Evolutionary conservation across 1,140 invertebrate genomes (phyloP), one percentile per base, ranked within the genome.

Genomic region (Brachionus rubens): DNA sequence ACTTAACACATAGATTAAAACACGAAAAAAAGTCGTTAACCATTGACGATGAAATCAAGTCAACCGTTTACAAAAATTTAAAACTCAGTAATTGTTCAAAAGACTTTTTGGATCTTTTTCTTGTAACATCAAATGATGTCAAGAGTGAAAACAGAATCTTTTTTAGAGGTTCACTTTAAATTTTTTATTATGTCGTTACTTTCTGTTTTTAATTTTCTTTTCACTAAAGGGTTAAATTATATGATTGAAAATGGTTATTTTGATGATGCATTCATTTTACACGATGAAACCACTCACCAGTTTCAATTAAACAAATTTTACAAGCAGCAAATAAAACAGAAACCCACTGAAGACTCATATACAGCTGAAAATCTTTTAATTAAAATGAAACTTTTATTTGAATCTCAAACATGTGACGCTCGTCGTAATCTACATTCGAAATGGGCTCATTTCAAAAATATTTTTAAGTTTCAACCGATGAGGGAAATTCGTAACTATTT

Each of bases 401-500:
- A 46, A 14, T 14, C n/a, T 10, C 2, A 46, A 7, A 16, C 5
- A 16, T 9, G n/a, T 14, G 52, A 56, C n/a, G 5, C 21, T 4
- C 6, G 59, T 36, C 7, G 9, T 4, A 41, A 19, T 14, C 21
- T 68, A 16, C 9, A 43, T 6, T 80, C 88, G 75, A 88, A 88
- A 78, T 90, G 89, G 89, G 89, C 88, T 0, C 80, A 86, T 12
- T 88, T 88, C 86, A 85, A 86, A 1, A 83, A 83, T 28, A 88
- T 88, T 87, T 88, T 87, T 83, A 89, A 89, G 80, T 89, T 91
- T 78, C 91, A 93, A 80, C 92, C 91, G 0, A 83, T 94, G 21
- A 92, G 96, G 86, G 91, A 93, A 81, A 94, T 98, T 80, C 88
- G 91, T 81, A 90, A 92, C 81, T 96, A 96, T 84, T 87, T 87